These are phyloP conservation scores for Andrena fulva DNA, from an alignment of 2,888 invertebrate species.

Conservation along the genomic window DNA sequence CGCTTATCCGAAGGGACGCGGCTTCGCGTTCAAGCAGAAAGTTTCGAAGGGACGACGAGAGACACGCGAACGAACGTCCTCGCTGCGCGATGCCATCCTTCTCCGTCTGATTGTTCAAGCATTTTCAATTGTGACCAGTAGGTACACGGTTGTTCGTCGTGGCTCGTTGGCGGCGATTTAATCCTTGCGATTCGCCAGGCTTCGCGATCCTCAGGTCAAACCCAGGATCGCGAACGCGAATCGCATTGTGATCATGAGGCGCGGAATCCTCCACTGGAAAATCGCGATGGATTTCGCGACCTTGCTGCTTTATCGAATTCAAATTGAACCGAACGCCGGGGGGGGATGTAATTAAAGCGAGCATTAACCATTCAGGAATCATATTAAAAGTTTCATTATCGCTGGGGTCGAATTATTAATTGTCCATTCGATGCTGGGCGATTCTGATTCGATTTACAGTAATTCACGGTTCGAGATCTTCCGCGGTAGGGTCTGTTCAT, in stretches of 20 bases:
- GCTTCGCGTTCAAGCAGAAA: constrained; percentile 40
- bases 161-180: constrained; percentile 10
- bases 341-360: constrained; percentile 3
- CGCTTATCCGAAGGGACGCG: constrained; percentile 37
- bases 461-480: constrained; percentile 12
- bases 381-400: constrained; percentile 13
- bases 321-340: neutral
- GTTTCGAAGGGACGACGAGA: constrained; percentile 41
- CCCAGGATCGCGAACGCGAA: neutral
- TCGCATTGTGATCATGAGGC: neutral
- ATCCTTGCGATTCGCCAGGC: neutral
- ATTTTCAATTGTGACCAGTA: constrained; percentile 60
- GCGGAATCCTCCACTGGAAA: constrained; percentile 9
- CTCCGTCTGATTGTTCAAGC: constrained; percentile 78
- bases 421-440: neutral
- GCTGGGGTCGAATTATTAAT: constrained; percentile 18
- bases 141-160: constrained; percentile 22
- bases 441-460: constrained; percentile 5
- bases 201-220: neutral
- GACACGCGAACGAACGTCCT: constrained; percentile 33
- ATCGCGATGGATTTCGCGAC: neutral
- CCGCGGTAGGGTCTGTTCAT: constrained; percentile 13
- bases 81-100: constrained; percentile 23
- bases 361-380: neutral
- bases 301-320: neutral